Base-by-base conservation (phyloP, 2,113 vertebrate genomes). In the Sorex araneus region DNA sequence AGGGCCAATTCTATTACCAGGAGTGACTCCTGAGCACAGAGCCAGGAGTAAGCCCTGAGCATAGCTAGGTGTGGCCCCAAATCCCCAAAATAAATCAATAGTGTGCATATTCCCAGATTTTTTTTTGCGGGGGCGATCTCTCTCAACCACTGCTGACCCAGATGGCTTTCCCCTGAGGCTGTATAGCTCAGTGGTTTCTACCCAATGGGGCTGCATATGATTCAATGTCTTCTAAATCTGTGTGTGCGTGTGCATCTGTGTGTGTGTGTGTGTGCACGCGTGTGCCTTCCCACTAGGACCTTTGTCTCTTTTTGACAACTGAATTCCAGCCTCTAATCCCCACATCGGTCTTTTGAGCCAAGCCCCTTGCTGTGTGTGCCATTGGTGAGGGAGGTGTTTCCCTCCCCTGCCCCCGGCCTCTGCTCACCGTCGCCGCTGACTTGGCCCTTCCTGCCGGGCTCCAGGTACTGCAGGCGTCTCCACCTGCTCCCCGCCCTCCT, bases 341-440 rank as follows among this genome's bases (percentile, higher is more conserved):
- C 70, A 91, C 96, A 87, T 69, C 90, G 92, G 95, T 94, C 19
- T 23, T 64, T 15, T 36, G 47, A 54, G 84, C 54, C 89, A 84
- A 92, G 63, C 27, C 77, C 69, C 28, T 64, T 54, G 54, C 12
- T 54, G 54, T 10, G 50, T 54, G 76, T 34, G 78, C 83, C 23
- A 23, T 71, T 28, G 69, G 34, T 18, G 18, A 28, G 57, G 75
- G 54, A 18, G 16, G 54, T 54, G 11, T 16, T 54, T 54, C 32
- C 43, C 19, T 36, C 43, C 19, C 47, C 82, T 74, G 81, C 32
- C 28, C 70, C 32, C 4, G 3, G 30, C 40, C 40, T 40, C 7
- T 40, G 50, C 45, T 73, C 76, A 5, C 0, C 70, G 6, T 9
- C 70, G 6, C 13, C 7, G 95, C 90, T 85, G 64, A 1, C 3